These are phyloP conservation scores for Calyptomena viridis DNA, from an alignment of 2,113 vertebrate species.

Conservation along the genomic window DNA sequence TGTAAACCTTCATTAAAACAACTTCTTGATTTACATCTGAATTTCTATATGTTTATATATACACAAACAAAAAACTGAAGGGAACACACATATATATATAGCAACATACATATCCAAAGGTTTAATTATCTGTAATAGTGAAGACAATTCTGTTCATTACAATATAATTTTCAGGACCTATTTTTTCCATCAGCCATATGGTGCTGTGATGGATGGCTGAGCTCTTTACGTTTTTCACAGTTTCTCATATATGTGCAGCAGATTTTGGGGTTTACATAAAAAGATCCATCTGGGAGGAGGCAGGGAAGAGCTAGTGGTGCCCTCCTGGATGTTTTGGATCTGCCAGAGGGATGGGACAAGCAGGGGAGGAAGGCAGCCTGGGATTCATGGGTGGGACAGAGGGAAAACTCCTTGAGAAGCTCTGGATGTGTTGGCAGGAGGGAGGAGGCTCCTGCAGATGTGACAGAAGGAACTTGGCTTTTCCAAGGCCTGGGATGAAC, in stretches of 20 bases:
- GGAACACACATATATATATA: neutral
- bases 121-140: neutral
- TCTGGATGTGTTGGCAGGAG: neutral
- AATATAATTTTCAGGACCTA: neutral
- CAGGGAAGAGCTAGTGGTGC: neutral
- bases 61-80: neutral
- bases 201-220: neutral
- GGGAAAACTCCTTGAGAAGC: neutral
- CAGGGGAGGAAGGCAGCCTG: neutral
- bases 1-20: neutral
- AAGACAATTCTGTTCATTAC: neutral
- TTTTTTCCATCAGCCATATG: conserved; percentile 30
- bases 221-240: conserved; percentile 15
- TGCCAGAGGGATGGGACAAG: rapidly evolving
- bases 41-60: rapidly evolving
- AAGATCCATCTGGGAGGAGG: neutral
- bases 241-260: neutral
- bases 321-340: neutral
- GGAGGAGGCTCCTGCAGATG: neutral
- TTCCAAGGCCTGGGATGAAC: neutral
- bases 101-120: neutral
- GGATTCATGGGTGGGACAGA: rapidly evolving
- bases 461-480: neutral
- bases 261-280: neutral
- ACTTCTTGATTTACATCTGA: neutral